Percentiles rank a stretch among this genome's conserved stretches.
Conservation (phyloP, 2,797 vertebrate genomes). For the Hydrophis major region DNA sequence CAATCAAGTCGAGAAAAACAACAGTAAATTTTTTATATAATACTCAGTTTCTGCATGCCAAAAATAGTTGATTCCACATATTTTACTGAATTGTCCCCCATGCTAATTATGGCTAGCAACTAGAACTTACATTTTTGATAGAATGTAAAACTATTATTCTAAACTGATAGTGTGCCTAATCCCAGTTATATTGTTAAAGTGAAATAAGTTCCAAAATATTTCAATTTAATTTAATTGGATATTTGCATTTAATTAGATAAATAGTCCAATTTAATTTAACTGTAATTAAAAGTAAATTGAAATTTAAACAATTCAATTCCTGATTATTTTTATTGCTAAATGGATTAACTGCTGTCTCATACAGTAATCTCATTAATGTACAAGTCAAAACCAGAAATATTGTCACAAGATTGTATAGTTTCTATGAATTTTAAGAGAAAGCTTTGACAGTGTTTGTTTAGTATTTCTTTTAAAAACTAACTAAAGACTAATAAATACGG, state of each 20-base stretch:
- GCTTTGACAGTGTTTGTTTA: background rate
- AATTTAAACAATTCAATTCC: background rate
- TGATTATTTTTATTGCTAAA: background rate
- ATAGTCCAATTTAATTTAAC: background rate
- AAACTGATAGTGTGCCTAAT: background rate
- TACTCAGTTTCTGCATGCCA: background rate
- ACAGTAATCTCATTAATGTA: background rate
- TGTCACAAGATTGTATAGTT: background rate
- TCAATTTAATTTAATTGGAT: background rate
- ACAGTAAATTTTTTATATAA: conserved; percentile 9
- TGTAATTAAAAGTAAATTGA: conserved; percentile 4
- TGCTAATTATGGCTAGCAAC: background rate
- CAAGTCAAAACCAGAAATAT: background rate
- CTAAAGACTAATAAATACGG: background rate
- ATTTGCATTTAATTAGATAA: background rate
- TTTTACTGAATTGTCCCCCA: conserved; percentile 15
- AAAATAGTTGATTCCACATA: background rate
- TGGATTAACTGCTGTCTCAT: background rate
- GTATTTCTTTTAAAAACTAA: background rate
- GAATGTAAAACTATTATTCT: background rate
- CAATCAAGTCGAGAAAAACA: background rate
- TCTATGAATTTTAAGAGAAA: background rate
- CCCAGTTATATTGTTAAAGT: background rate
- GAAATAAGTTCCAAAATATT: background rate
- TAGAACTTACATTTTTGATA: background rate